These are phyloP conservation scores for Nycteola revayana DNA, from an alignment of 2,888 invertebrate genomes.

Conservation along the genomic window DNA sequence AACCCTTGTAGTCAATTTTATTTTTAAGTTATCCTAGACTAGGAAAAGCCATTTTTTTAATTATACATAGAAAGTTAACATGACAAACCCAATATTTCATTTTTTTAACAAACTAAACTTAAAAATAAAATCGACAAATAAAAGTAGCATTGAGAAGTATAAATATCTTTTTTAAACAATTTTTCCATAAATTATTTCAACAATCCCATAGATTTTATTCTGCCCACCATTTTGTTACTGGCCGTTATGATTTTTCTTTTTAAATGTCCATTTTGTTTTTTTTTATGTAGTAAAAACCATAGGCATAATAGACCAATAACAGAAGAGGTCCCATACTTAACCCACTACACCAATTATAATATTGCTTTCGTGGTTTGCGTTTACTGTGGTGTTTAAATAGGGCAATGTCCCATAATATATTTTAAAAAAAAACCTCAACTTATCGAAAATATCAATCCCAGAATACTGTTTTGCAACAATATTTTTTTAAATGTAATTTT, in stretches of 20 bases:
- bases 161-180: slow-evolving; percentile 21
- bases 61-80: no score
- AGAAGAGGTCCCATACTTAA: slow-evolving; percentile 53
- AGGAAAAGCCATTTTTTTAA: no score
- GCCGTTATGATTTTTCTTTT: slow-evolving; percentile 34
- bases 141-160: slow-evolving; percentile 36
- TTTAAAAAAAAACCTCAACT: no score
- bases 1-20: slow-evolving; percentile 11
- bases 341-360: slow-evolving; percentile 73
- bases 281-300: slow-evolving; percentile 43
- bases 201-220: slow-evolving; percentile 34
- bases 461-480: no score
- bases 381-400: slow-evolving; percentile 28
- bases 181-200: slow-evolving; percentile 11
- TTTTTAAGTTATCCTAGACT: slow-evolving; percentile 6
- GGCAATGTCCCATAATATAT: not conserved
- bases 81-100: no score
- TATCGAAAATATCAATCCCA: no score
- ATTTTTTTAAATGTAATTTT: no score
- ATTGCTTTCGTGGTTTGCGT: slow-evolving; percentile 25
- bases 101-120: no score
- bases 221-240: slow-evolving; percentile 41
- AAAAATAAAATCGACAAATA: slow-evolving; percentile 22
- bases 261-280: slow-evolving; percentile 11
- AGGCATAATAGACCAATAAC: slow-evolving; percentile 47